A percentile compares a stretch with the other conserved stretches of the same genome.
Conservation (phyloP, 1,140 invertebrate species). For the Drosophila punjabiensis region DNA sequence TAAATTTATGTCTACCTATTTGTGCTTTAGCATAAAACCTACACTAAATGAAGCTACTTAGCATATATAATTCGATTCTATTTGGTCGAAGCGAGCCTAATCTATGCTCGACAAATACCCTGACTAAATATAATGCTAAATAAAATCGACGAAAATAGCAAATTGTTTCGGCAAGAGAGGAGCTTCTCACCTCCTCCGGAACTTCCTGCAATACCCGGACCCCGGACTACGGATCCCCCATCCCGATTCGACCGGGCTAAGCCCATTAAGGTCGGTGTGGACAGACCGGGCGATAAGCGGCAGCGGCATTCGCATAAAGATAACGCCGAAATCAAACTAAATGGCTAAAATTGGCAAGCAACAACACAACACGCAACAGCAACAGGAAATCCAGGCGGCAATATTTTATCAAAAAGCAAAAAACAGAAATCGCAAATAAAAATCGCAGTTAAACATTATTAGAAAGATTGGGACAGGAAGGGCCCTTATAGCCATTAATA, state of each 20-base stretch:
- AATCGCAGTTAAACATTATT: conserved; percentile 83
- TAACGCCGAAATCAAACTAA: conserved; percentile 80
- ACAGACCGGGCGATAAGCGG: conserved; percentile 63
- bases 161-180: conserved; percentile 36
- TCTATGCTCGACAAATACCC: conserved; percentile 31
- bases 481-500: conserved; percentile 76
- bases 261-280: conserved; percentile 70
- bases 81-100: background rate
- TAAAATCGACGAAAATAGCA: conserved; percentile 27
- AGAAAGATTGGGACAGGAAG: conserved; percentile 41
- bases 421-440: conserved; percentile 65
- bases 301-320: conserved; percentile 72
- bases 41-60: conserved; percentile 7
- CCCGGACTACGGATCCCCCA: conserved; percentile 1
- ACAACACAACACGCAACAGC: conserved; percentile 49
- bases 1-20: background rate
- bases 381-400: conserved; percentile 72
- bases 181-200: conserved; percentile 16
- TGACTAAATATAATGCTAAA: conserved; percentile 32
- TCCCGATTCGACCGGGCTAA: conserved; percentile 39
- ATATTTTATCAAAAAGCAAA: conserved; percentile 62
- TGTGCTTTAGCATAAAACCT: background rate
- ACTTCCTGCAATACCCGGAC: conserved; percentile 23
- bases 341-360: conserved; percentile 79
- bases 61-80: background rate